Conservation (phyloP, 2,113 vertebrate genomes). For the Chinchilla lanigera region DNA sequence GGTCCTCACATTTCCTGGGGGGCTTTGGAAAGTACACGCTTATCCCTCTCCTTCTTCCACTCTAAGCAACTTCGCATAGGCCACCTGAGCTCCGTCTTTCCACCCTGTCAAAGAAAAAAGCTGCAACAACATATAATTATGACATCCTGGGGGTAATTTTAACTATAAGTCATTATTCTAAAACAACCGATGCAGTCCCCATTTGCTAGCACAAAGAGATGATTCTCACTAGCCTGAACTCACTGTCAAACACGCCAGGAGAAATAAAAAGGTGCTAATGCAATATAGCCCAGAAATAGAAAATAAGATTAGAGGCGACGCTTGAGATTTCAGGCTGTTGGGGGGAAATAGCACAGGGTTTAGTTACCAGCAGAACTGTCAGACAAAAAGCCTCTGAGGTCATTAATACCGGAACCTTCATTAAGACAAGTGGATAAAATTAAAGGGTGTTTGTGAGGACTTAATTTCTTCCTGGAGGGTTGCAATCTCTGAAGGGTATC, state of each 20-base stretch:
- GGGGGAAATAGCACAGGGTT: constrained; percentile 48
- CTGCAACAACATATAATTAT: constrained; percentile 74
- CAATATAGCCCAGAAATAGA: constrained; percentile 74
- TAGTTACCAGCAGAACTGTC: constrained; percentile 70
- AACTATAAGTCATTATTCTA: constrained; percentile 79
- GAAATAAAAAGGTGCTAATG: constrained; percentile 81
- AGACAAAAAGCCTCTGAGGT: constrained; percentile 72
- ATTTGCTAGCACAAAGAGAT: constrained; percentile 78
- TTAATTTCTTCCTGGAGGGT: constrained; percentile 75
- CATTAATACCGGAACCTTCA: constrained; percentile 69
- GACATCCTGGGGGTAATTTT: constrained; percentile 76
- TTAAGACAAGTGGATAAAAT: constrained; percentile 70
- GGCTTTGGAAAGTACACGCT: neutral
- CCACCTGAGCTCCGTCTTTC: neutral
- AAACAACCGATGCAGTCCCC: constrained; percentile 71
- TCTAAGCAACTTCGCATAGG: neutral
- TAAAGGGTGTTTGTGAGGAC: constrained; percentile 49
- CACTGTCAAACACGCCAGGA: constrained; percentile 76
- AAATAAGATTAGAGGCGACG: constrained; percentile 78
- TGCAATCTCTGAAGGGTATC: constrained; percentile 64
- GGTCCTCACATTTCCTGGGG: neutral
- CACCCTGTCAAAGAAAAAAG: constrained; percentile 67
- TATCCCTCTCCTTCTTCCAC: neutral
- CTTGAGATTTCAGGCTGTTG: constrained; percentile 61
- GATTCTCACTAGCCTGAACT: constrained; percentile 78